phyloP scores from a whole-genome alignment of 1,140 invertebrate species.

The Carcinoscorpius rotundicauda region DNA sequence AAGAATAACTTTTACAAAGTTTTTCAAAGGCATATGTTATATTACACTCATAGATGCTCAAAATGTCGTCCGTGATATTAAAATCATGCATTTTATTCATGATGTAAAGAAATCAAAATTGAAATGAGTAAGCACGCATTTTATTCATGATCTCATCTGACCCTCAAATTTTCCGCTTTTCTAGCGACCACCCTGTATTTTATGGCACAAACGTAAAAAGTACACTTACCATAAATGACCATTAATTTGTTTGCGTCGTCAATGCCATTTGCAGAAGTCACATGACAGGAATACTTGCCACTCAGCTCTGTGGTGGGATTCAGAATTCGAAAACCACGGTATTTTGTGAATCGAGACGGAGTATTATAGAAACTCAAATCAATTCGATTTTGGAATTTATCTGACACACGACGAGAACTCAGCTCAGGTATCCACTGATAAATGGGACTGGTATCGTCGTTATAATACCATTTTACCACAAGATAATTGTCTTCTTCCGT shows the following conservation, averaged over 20 bases:
- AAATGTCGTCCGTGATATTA: no score
- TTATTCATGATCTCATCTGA: no score
- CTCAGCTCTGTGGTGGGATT: slow-evolving; percentile 56
- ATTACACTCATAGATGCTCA: no score
- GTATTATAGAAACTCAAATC: slow-evolving; percentile 55
- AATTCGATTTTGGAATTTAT: slow-evolving; percentile 49
- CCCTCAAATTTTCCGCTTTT: no score
- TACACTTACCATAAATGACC: slow-evolving; percentile 46
- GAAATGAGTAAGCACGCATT: no score
- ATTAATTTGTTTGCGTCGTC: slow-evolving; percentile 50
- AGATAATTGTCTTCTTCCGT: slow-evolving; percentile 41
- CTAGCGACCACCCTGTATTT: no score
- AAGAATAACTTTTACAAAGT: no score
- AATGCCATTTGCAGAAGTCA: slow-evolving; percentile 57
- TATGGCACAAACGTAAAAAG: neutral
- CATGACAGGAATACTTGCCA: slow-evolving; percentile 61
- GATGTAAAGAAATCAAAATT: no score
- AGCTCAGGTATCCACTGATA: slow-evolving; percentile 63
- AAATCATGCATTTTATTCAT: no score
- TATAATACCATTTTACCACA: slow-evolving; percentile 68
- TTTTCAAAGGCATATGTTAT: no score
- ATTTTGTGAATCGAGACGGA: slow-evolving; percentile 47
- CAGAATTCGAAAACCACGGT: slow-evolving; percentile 59
- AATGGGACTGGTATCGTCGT: slow-evolving; percentile 48
- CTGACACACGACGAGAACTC: slow-evolving; percentile 44